A percentile compares a stretch with the other conserved stretches of the same genome.
These are phyloP conservation scores for Saxicola maurus DNA, from an alignment of 2,797 vertebrate species.

Conservation along the genomic window DNA sequence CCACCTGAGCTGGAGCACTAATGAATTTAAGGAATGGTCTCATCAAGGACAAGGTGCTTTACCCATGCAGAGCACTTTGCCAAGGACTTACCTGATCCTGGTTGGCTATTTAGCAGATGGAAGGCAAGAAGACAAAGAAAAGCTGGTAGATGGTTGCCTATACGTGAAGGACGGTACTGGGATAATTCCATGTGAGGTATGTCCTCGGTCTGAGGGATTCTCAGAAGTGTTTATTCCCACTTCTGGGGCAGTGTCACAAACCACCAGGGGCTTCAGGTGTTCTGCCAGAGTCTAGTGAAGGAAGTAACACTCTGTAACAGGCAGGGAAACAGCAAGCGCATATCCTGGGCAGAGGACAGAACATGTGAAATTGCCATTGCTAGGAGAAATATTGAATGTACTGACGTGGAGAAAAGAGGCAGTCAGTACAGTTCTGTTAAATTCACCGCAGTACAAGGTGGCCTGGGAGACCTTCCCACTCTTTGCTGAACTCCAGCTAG, in stretches of 20 bases:
- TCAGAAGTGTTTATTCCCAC: not conserved
- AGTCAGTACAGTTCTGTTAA: not conserved
- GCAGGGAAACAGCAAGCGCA: not conserved
- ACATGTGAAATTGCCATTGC: not conserved
- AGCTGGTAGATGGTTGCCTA: slow-evolving; percentile 66
- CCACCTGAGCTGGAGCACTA: slow-evolving; percentile 82
- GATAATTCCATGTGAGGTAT: slow-evolving; percentile 81
- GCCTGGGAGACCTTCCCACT: not conserved
- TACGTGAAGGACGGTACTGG: slow-evolving; percentile 80
- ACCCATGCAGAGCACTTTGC: slow-evolving; percentile 54
- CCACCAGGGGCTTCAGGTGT: not conserved
- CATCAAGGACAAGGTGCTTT: slow-evolving; percentile 61
- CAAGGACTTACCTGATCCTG: slow-evolving; percentile 80
- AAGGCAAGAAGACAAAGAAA: slow-evolving; percentile 18
- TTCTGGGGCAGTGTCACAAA: not conserved
- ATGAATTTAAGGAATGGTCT: slow-evolving; percentile 76
- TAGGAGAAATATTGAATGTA: not conserved
- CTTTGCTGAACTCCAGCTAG: not conserved
- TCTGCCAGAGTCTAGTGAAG: not conserved
- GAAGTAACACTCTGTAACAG: not conserved
- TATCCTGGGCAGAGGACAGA: not conserved
- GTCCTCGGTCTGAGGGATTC: not conserved
- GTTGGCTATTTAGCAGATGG: slow-evolving; percentile 79
- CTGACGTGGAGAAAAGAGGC: not conserved
- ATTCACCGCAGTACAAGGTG: not conserved